Conservation (phyloP, 2,888 invertebrate genomes). For the Micropterix aruncella region DNA sequence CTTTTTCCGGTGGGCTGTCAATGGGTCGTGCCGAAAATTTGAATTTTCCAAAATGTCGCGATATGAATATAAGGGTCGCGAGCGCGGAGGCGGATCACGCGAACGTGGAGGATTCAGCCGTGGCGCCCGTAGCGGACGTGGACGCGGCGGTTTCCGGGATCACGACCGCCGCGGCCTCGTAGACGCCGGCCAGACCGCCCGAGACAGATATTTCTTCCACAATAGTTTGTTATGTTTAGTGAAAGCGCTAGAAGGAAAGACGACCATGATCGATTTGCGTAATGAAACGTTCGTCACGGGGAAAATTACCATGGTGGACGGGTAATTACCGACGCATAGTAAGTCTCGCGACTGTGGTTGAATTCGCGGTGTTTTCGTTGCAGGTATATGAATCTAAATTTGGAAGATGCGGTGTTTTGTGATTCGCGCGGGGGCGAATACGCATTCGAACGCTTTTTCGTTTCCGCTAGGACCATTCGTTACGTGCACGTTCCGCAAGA, state of each 20-base stretch:
- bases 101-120: no score
- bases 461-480: constrained; percentile 49
- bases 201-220: constrained; percentile 28
- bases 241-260: constrained; percentile 42
- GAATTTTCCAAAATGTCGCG: no score
- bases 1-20: no score
- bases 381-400: constrained; percentile 52
- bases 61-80: no score
- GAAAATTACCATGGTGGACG: constrained; percentile 44
- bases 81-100: no score
- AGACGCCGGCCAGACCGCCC: neutral
- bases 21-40: no score
- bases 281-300: constrained; percentile 52
- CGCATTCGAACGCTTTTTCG: constrained; percentile 45
- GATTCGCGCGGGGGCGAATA: constrained; percentile 45
- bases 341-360: no score
- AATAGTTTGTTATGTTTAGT: constrained; percentile 49
- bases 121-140: no score
- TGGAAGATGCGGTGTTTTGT: constrained; percentile 46
- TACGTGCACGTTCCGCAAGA: constrained; percentile 51
- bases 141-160: no score
- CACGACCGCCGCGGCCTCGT: neutral
- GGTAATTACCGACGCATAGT: no score
- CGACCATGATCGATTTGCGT: constrained; percentile 48
- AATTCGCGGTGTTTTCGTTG: neutral